These are phyloP conservation scores for Enteromius anoplus DNA, from an alignment of 2,797 vertebrate species.

Conservation along the genomic window DNA sequence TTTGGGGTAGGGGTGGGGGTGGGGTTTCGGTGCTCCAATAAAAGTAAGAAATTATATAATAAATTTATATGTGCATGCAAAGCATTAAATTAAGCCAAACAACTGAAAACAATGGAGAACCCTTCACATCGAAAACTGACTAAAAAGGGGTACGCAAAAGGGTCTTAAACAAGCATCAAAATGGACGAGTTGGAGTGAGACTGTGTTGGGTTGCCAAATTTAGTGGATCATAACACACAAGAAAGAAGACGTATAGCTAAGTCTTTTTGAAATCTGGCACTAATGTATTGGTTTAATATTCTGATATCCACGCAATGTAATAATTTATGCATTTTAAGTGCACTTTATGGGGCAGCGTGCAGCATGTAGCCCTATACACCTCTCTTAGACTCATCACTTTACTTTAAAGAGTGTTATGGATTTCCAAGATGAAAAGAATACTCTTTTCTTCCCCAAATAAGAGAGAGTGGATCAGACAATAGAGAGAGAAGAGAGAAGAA, in stretches of 20 bases:
- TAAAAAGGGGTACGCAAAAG: too few relatives aligned
- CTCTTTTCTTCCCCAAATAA: not conserved
- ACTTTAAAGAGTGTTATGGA: slow-evolving; percentile 29
- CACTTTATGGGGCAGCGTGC: not conserved
- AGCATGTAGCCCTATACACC: not conserved
- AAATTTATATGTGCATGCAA: too few relatives aligned
- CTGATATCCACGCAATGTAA: not conserved
- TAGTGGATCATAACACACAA: not conserved
- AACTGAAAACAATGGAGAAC: too few relatives aligned
- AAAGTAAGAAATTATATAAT: too few relatives aligned
- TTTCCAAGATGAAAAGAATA: slow-evolving; percentile 19
- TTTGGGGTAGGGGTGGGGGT: too few relatives aligned
- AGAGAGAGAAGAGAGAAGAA: not conserved
- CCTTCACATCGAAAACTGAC: too few relatives aligned
- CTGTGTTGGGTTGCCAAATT: not conserved
- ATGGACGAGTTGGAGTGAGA: too few relatives aligned
- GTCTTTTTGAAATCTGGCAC: not conserved
- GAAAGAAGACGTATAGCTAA: not conserved
- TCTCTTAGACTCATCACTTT: not conserved
- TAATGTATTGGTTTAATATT: not conserved
- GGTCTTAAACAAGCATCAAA: too few relatives aligned
- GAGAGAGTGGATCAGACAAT: not conserved
- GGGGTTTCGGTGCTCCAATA: too few relatives aligned
- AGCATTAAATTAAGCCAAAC: too few relatives aligned
- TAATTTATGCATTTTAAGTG: not conserved